Evolutionary conservation across 2,113 vertebrate species (phyloP).

Genomic region (Corythornis madagascariensis): DNA sequence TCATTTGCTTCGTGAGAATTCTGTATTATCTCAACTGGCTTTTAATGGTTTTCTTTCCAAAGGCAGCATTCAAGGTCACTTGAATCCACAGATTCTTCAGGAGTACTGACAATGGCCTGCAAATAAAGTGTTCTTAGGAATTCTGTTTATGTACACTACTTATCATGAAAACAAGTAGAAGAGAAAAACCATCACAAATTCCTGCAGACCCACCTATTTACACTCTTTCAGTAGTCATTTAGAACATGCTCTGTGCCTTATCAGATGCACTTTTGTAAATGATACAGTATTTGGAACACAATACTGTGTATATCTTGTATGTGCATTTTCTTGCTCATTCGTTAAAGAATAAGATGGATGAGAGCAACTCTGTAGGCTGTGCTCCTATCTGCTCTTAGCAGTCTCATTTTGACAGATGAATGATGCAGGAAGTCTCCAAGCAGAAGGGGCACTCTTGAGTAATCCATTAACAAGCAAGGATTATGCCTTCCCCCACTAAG

Average conservation of each 20-base stretch:
- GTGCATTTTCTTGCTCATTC: background rate
- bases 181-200: background rate
- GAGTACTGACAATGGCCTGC: background rate
- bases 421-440: background rate
- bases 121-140: background rate
- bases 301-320: background rate
- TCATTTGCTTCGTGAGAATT: background rate
- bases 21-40: background rate
- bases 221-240: background rate
- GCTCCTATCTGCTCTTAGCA: background rate
- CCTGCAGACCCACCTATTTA: background rate
- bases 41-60: background rate
- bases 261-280: background rate
- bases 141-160: background rate
- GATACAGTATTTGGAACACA: background rate
- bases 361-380: background rate
- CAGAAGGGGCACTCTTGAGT: background rate
- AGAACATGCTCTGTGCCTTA: background rate
- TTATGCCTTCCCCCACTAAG: constrained; percentile 20
- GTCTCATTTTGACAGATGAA: constrained; percentile 7
- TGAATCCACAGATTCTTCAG: background rate
- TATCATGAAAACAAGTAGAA: background rate
- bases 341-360: background rate
- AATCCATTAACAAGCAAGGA: constrained; percentile 19
- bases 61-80: background rate